These are phyloP conservation scores for Canis aureus DNA, from an alignment of 2,113 vertebrate genomes.

Conservation along the genomic window DNA sequence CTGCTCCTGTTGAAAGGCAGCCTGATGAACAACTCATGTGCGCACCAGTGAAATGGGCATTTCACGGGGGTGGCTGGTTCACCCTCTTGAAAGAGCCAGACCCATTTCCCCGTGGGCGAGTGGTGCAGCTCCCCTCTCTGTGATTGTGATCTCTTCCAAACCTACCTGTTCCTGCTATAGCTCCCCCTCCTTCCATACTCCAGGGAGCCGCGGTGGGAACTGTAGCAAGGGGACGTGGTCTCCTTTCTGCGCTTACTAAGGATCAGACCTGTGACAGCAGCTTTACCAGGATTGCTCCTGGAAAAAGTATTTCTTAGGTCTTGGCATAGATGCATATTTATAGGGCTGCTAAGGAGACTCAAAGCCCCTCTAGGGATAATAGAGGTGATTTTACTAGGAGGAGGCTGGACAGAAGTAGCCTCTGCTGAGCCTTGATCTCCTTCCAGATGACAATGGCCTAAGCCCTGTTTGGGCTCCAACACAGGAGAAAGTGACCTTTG, in stretches of 20 bases:
- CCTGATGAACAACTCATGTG: rapidly evolving
- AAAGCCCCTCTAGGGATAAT: neutral
- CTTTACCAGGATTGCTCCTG: neutral
- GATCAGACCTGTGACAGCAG: neutral
- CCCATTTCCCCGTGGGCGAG: rapidly evolving
- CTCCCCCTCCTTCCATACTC: rapidly evolving
- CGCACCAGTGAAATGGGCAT: neutral
- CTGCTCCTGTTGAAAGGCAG: neutral
- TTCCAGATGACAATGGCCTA: conserved; percentile 96
- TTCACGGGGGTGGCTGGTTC: neutral
- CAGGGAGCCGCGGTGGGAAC: neutral
- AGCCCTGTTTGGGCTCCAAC: conserved; percentile 94
- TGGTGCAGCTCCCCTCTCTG: too few species aligned
- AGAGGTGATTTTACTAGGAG: neutral
- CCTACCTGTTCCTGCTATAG: too few species aligned
- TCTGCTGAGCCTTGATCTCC: conserved; percentile 62
- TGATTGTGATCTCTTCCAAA: too few species aligned
- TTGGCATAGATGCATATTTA: neutral
- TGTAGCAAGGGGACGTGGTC: too few species aligned
- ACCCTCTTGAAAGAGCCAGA: neutral
- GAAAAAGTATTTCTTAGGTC: neutral
- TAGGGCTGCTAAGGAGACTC: neutral
- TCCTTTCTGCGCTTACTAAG: neutral
- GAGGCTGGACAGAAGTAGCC: neutral
- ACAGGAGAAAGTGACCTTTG: conserved; percentile 91